These are phyloP conservation scores for Megalopta genalis DNA, from an alignment of 1,140 invertebrate species.

Conservation along the genomic window DNA sequence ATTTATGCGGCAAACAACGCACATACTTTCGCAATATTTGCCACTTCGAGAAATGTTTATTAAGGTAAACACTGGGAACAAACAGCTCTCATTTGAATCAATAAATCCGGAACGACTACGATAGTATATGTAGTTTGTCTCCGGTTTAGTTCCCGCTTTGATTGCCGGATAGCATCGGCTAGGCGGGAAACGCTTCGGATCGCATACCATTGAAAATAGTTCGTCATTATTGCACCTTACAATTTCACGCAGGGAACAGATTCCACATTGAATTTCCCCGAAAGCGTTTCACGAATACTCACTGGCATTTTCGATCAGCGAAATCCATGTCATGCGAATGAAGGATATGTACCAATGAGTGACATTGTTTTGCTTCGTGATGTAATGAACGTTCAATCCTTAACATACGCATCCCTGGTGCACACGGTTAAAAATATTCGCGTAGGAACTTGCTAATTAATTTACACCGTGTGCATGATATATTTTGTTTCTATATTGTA, in stretches of 20 bases:
- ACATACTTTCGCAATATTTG: background rate
- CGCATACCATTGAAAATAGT: background rate
- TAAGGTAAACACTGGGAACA: constrained; percentile 5
- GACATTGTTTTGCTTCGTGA: too few species aligned
- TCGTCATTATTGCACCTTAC: background rate
- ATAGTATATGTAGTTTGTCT: background rate
- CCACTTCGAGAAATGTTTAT: background rate
- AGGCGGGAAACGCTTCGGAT: too few species aligned
- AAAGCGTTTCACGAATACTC: background rate
- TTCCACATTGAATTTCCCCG: background rate
- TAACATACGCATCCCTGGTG: too few species aligned
- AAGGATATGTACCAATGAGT: background rate
- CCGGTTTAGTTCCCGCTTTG: background rate
- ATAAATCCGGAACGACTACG: background rate
- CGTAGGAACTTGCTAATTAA: too few species aligned
- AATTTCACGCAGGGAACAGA: background rate
- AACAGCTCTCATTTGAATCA: constrained; percentile 12
- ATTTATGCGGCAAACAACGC: background rate
- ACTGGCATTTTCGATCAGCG: background rate
- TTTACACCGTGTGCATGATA: too few species aligned
- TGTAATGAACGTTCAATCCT: too few species aligned
- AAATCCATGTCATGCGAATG: background rate
- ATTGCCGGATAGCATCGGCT: background rate
- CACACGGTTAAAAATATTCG: too few species aligned
- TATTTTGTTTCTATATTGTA: too few species aligned